phyloP scores from a whole-genome alignment of 1,140 invertebrate species.

The Hyphantria cunea region DNA sequence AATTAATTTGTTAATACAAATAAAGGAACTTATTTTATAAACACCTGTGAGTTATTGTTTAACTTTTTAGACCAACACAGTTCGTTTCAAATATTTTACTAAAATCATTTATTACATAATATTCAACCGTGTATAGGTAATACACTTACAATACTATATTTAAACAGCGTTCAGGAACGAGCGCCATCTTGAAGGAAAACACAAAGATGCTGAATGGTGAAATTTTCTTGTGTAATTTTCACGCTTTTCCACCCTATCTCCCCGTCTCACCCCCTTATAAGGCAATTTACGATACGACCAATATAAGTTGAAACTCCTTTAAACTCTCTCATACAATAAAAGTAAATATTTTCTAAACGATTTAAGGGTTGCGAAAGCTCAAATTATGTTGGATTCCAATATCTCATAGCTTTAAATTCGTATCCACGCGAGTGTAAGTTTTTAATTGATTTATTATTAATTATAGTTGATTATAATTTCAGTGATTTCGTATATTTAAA shows the following conservation, averaged over 20 bases:
- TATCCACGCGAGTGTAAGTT: constrained; percentile 45
- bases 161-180: constrained; percentile 11
- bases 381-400: constrained; percentile 28
- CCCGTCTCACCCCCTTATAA: constrained; percentile 15
- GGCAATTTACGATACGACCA: constrained; percentile 54
- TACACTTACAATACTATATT: constrained; percentile 37
- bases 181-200: constrained; percentile 79
- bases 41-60: too few relatives aligned
- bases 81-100: too few relatives aligned
- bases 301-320: constrained; percentile 39
- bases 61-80: too few relatives aligned
- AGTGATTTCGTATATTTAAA: constrained; percentile 17
- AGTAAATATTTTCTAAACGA: constrained; percentile 11
- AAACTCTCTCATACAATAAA: background rate
- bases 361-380: constrained; percentile 25
- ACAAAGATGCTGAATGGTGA: constrained; percentile 80
- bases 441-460: constrained; percentile 57
- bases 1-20: too few relatives aligned
- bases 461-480: constrained; percentile 25
- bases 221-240: constrained; percentile 81
- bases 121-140: too few relatives aligned
- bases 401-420: constrained; percentile 40
- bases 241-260: constrained; percentile 58
- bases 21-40: too few relatives aligned
- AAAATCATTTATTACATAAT: too few relatives aligned